phyloP scores from a whole-genome alignment of 2,797 vertebrate species.

The Prunella strophiata region DNA sequence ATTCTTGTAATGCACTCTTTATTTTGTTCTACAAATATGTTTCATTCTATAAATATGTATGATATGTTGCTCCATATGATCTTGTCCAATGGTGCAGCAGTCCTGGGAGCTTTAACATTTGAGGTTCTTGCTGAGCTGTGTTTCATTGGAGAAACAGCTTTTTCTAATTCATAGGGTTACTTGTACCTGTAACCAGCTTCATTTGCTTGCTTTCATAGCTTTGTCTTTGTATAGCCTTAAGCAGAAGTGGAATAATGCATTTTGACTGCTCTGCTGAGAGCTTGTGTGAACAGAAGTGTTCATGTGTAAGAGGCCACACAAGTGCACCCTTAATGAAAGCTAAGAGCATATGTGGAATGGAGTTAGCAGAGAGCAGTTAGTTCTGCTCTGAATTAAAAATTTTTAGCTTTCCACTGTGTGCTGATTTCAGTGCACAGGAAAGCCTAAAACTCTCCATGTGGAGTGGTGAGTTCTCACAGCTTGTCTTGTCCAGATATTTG shows the following conservation, averaged over 20 bases:
- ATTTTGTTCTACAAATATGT: neutral
- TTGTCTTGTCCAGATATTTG: neutral
- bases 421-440: neutral
- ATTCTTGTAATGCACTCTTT: neutral
- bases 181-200: neutral
- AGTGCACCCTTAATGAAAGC: neutral
- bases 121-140: neutral
- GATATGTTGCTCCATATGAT: neutral
- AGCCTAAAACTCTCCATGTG: neutral
- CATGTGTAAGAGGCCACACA: neutral
- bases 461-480: neutral
- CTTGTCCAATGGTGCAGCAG: neutral
- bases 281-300: neutral
- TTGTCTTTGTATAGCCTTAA: neutral
- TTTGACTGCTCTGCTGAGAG: neutral
- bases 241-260: neutral
- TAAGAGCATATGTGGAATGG: neutral
- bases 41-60: neutral
- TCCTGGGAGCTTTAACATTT: neutral
- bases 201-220: neutral
- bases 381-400: neutral
- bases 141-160: neutral
- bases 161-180: neutral
- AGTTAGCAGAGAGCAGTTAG: neutral
- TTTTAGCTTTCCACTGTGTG: neutral